These are phyloP conservation scores for Drosophila ogumai DNA, from an alignment of 1,140 invertebrate genomes.

Conservation along the genomic window DNA sequence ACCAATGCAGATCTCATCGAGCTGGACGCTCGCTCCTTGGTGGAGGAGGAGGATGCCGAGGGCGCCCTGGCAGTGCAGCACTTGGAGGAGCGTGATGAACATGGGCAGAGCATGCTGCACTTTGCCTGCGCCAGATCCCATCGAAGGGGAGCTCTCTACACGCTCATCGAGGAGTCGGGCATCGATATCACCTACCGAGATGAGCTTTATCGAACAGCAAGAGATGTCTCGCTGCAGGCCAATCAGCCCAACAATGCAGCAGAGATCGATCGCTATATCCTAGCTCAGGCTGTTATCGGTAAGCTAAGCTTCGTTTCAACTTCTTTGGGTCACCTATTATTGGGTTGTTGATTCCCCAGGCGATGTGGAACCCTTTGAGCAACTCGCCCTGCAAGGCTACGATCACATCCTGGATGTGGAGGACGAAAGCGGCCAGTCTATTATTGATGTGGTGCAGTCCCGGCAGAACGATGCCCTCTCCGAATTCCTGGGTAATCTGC, in stretches of 20 bases:
- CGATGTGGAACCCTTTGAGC: slow-evolving; percentile 90
- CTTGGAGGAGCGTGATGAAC: slow-evolving; percentile 88
- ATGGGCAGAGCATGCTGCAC: slow-evolving; percentile 95
- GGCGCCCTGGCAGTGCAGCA: slow-evolving; percentile 55
- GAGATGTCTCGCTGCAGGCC: slow-evolving; percentile 93
- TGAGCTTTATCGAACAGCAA: slow-evolving; percentile 92
- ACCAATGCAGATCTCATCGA: slow-evolving; percentile 56
- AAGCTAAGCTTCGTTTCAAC: slow-evolving; percentile 26
- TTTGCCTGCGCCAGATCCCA: slow-evolving; percentile 93
- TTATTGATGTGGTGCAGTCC: slow-evolving; percentile 89
- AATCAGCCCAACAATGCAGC: slow-evolving; percentile 91
- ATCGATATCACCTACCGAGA: slow-evolving; percentile 92
- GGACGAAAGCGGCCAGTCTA: slow-evolving; percentile 88
- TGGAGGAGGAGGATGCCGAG: slow-evolving; percentile 57
- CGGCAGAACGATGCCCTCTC: slow-evolving; percentile 88
- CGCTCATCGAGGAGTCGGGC: slow-evolving; percentile 91
- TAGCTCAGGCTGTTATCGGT: slow-evolving; percentile 91
- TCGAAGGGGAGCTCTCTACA: slow-evolving; percentile 90
- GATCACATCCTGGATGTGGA: slow-evolving; percentile 93
- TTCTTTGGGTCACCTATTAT: background rate
- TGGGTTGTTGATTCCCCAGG: slow-evolving; percentile 85
- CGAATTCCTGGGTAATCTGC: slow-evolving; percentile 88
- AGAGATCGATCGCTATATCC: slow-evolving; percentile 92
- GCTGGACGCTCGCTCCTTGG: slow-evolving; percentile 52
- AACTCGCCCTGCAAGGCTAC: slow-evolving; percentile 93